These are phyloP conservation scores for Nomada fucata DNA, from an alignment of 2,888 invertebrate species.

Conservation along the genomic window DNA sequence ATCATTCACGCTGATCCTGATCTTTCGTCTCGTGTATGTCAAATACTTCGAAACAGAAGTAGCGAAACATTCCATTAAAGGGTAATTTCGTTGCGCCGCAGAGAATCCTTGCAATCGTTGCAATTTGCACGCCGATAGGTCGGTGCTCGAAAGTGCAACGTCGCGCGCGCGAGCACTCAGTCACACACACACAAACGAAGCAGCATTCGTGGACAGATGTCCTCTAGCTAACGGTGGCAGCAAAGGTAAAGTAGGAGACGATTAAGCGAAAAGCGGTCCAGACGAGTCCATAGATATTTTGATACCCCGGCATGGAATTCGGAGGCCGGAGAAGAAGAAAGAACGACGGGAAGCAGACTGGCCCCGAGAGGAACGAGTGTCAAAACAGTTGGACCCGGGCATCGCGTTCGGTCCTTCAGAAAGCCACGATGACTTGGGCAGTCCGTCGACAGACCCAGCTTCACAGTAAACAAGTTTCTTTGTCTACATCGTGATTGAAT, in stretches of 20 bases:
- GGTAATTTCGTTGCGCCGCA: neutral
- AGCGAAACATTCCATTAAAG: neutral
- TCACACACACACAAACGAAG: no score
- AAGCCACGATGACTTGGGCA: slow-evolving; percentile 48
- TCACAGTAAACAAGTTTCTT: slow-evolving; percentile 56
- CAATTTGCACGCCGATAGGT: no score
- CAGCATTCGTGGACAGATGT: neutral
- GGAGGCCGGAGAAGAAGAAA: slow-evolving; percentile 45
- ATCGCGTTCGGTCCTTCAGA: slow-evolving; percentile 22
- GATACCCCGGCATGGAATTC: slow-evolving; percentile 59
- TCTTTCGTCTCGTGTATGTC: neutral
- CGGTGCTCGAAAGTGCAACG: no score
- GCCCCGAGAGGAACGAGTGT: slow-evolving; percentile 54
- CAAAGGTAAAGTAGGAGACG: slow-evolving; percentile 41
- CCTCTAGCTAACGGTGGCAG: slow-evolving; percentile 1
- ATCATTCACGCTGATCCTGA: neutral
- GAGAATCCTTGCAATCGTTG: no score
- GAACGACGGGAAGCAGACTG: slow-evolving; percentile 14
- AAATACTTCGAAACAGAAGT: neutral
- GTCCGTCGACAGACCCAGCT: slow-evolving; percentile 42
- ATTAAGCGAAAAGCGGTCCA: slow-evolving; percentile 65
- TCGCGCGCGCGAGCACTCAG: no score
- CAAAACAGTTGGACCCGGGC: slow-evolving; percentile 60
- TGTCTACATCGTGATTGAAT: slow-evolving; percentile 42
- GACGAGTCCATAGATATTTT: slow-evolving; percentile 65